These are phyloP conservation scores for Caenorhabditis becei DNA, from an alignment of 2,888 invertebrate genomes.

Conservation along the genomic window DNA sequence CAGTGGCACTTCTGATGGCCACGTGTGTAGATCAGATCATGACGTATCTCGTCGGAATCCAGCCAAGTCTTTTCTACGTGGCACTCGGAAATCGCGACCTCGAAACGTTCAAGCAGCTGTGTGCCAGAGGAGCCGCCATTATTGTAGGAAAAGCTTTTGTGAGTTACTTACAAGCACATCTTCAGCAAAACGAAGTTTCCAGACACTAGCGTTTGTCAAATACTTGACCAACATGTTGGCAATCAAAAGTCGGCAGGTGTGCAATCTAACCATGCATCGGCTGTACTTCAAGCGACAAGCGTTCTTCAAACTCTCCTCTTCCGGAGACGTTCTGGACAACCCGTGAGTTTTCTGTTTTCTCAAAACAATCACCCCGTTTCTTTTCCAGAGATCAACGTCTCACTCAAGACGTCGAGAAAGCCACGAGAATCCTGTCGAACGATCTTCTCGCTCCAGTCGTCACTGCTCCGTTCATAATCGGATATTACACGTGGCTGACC, in stretches of 20 bases:
- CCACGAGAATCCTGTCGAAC: slow-evolving; percentile 83
- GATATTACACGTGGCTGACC: slow-evolving; percentile 84
- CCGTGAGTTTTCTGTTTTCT: slow-evolving; percentile 82
- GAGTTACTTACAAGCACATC: slow-evolving; percentile 57
- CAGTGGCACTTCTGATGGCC: slow-evolving; percentile 79
- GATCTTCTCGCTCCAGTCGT: slow-evolving; percentile 83
- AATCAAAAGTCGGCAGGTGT: slow-evolving; percentile 83
- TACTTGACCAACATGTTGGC: slow-evolving; percentile 83
- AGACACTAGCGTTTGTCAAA: slow-evolving; percentile 83
- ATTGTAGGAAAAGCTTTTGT: slow-evolving; percentile 80
- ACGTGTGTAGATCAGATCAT: slow-evolving; percentile 83
- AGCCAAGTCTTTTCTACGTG: slow-evolving; percentile 84
- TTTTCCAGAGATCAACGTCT: slow-evolving; percentile 84
- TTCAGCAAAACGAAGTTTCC: slow-evolving; percentile 71
- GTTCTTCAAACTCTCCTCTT: slow-evolving; percentile 84
- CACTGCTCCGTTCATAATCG: slow-evolving; percentile 84
- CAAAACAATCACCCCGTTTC: no score
- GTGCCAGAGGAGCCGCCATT: slow-evolving; percentile 81
- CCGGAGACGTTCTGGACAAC: slow-evolving; percentile 83
- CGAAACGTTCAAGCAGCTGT: slow-evolving; percentile 81
- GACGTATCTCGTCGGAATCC: slow-evolving; percentile 84
- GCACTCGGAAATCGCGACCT: slow-evolving; percentile 83
- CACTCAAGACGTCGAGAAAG: slow-evolving; percentile 84
- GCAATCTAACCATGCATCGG: slow-evolving; percentile 83
- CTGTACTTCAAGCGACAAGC: slow-evolving; percentile 84